Conservation (phyloP, 2,888 invertebrate species). For the Apocheima hispidaria region DNA sequence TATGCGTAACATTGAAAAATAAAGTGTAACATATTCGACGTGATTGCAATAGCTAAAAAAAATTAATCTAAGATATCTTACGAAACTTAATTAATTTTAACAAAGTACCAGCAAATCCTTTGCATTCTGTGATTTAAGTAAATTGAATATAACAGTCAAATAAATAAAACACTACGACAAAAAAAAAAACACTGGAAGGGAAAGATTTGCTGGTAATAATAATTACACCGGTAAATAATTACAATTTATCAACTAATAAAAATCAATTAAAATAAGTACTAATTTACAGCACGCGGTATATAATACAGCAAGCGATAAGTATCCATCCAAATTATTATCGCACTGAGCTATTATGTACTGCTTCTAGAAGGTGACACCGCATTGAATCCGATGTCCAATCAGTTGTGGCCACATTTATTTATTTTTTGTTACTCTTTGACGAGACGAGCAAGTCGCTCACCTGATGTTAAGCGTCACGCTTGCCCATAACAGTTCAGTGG, state of each 20-base stretch:
- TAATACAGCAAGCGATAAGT: slow-evolving; percentile 29
- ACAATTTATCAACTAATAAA: slow-evolving; percentile 14
- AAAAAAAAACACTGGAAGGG: background rate
- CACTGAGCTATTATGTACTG: too few species aligned
- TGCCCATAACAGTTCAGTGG: too few species aligned
- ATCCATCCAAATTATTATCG: too few species aligned
- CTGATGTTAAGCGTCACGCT: too few species aligned
- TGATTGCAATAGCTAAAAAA: background rate
- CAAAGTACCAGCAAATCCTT: slow-evolving; percentile 19
- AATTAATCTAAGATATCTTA: slow-evolving; percentile 12
- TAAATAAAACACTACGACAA: slow-evolving; percentile 26
- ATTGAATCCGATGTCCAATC: too few species aligned
- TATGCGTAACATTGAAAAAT: slow-evolving; percentile 7
- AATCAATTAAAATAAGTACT: slow-evolving; percentile 22
- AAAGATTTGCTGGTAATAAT: slow-evolving; percentile 22
- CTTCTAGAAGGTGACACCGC: too few species aligned
- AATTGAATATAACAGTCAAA: slow-evolving; percentile 9
- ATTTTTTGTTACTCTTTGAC: too few species aligned
- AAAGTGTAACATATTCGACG: slow-evolving; percentile 1
- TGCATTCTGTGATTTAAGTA: background rate
- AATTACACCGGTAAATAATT: slow-evolving; percentile 7
- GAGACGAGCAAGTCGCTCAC: too few species aligned
- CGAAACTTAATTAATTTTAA: slow-evolving; percentile 1
- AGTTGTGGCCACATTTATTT: too few species aligned
- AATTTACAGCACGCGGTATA: slow-evolving; percentile 30